Evolutionary conservation across 2,888 invertebrate genomes (phyloP).

Genomic region (Melipona bicolor): DNA sequence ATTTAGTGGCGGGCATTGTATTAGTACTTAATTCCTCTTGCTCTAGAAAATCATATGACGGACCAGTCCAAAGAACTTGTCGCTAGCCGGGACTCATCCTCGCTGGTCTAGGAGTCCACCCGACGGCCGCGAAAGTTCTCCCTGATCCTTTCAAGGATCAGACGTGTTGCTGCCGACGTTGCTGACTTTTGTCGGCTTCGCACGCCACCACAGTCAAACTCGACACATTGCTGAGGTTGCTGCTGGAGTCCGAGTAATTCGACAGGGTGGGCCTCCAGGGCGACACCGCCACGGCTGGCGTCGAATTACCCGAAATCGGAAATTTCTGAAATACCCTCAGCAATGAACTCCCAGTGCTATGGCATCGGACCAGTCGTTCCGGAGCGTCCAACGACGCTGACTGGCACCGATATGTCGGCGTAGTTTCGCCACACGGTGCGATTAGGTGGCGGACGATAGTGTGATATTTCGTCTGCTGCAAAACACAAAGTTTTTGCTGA

Average conservation of each 20-base stretch:
- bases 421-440: too few relatives aligned
- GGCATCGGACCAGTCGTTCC: slow-evolving; percentile 84
- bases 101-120: too few relatives aligned
- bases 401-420: too few relatives aligned
- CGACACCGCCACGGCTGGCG: slow-evolving; percentile 74
- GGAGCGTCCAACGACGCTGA: slow-evolving; percentile 85
- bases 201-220: slow-evolving; percentile 81
- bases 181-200: slow-evolving; percentile 80
- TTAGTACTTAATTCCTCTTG: too few relatives aligned
- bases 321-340: slow-evolving; percentile 80
- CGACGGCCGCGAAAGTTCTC: slow-evolving; percentile 19
- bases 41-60: too few relatives aligned
- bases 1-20: too few relatives aligned
- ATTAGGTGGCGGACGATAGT: too few relatives aligned
- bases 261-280: slow-evolving; percentile 73
- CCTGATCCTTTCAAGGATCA: slow-evolving; percentile 75
- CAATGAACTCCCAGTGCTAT: slow-evolving; percentile 82
- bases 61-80: too few relatives aligned
- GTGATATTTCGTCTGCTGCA: too few relatives aligned
- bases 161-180: slow-evolving; percentile 73
- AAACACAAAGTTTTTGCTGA: too few relatives aligned
- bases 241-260: slow-evolving; percentile 81
- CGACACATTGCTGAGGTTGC: slow-evolving; percentile 81
- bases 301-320: slow-evolving; percentile 76
- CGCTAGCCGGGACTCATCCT: too few relatives aligned